These are phyloP conservation scores for Etheostoma nigrum DNA, from an alignment of 2,797 vertebrate genomes.

Conservation along the genomic window DNA sequence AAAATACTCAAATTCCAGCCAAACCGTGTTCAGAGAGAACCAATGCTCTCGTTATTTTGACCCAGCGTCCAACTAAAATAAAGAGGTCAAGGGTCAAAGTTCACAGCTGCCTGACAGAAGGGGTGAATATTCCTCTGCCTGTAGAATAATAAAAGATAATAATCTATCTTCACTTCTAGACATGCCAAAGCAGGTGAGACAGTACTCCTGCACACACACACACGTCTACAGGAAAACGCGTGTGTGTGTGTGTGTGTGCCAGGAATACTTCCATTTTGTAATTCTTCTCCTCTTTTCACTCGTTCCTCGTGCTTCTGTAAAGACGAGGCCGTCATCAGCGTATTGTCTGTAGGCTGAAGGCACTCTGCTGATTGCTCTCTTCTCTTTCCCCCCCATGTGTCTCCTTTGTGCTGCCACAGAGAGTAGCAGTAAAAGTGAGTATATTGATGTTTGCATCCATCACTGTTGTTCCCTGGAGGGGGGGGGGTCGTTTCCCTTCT, in stretches of 20 bases:
- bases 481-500: not conserved
- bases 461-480: not conserved
- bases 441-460: conserved; percentile 58
- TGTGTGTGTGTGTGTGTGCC: too few species aligned
- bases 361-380: conserved; percentile 38
- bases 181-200: too few species aligned
- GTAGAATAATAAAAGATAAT: too few species aligned
- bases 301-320: not conserved
- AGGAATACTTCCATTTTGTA: too few species aligned
- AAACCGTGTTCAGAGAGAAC: too few species aligned
- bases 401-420: conserved; percentile 66
- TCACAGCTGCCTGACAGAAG: not conserved
- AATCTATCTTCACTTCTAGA: too few species aligned
- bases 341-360: not conserved
- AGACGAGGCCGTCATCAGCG: not conserved
- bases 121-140: not conserved
- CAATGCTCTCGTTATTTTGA: not conserved
- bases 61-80: not conserved
- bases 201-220: too few species aligned
- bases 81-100: conserved; percentile 28
- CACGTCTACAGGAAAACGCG: too few species aligned
- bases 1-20: too few species aligned
- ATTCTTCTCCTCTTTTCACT: not conserved
- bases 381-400: conserved; percentile 10
- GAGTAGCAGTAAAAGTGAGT: conserved; percentile 82